These are phyloP conservation scores for Saguinus midas DNA, from an alignment of 2,113 vertebrate genomes.

Conservation along the genomic window DNA sequence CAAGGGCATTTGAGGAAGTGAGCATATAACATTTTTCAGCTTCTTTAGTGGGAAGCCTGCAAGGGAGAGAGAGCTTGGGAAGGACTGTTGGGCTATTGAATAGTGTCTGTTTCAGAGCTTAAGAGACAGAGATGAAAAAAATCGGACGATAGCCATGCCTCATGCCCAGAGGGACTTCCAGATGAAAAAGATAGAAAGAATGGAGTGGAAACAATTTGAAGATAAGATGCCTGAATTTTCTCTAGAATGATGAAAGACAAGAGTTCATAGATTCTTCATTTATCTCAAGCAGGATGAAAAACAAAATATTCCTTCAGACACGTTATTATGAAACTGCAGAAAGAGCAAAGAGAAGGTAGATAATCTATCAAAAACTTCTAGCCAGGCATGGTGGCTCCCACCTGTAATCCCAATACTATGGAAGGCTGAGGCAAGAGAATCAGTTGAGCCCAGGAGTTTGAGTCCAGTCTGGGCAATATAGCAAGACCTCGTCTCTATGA, in stretches of 20 bases:
- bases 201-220: neutral
- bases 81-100: neutral
- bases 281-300: conserved; percentile 8
- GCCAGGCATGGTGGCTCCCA: too few species aligned
- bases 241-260: neutral
- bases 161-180: neutral
- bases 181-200: neutral
- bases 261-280: neutral
- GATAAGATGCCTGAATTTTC: neutral
- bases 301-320: neutral
- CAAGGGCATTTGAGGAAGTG: neutral
- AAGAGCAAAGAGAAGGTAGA: neutral
- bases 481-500: too few species aligned
- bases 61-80: neutral
- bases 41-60: neutral
- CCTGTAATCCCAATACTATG: too few species aligned
- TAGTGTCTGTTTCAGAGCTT: neutral
- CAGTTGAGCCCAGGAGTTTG: too few species aligned
- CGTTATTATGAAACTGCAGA: neutral
- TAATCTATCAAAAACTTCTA: neutral
- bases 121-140: neutral
- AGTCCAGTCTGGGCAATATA: too few species aligned
- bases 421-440: too few species aligned
- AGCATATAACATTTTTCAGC: neutral
- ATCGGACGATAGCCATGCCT: neutral